Percentiles rank a stretch among this genome's conserved stretches.
Conservation (phyloP, 2,797 vertebrate species). For the Australoheros facetus region DNA sequence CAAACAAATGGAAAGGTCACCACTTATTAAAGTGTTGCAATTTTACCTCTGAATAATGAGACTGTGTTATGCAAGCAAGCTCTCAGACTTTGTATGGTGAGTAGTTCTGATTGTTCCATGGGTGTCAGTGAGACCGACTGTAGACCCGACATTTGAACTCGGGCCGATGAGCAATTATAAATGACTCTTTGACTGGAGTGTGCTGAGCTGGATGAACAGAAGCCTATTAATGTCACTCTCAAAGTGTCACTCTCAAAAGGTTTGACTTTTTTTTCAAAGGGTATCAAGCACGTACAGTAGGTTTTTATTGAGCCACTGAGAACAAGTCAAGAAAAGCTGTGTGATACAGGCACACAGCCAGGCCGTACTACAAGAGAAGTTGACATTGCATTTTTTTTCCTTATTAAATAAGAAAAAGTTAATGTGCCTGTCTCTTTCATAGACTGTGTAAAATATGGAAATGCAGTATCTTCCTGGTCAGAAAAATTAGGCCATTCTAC, state of each 20-base stretch:
- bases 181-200: constrained; percentile 27
- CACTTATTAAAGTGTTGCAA: constrained; percentile 38
- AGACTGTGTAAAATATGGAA: too few species aligned
- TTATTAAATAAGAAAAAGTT: background rate
- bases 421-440: background rate
- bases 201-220: constrained; percentile 21
- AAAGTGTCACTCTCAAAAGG: constrained; percentile 25
- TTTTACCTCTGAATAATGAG: constrained; percentile 55
- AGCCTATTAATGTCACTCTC: constrained; percentile 39
- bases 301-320: constrained; percentile 4
- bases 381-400: background rate
- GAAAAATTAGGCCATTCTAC: background rate
- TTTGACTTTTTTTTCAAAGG: constrained; percentile 35
- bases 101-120: constrained; percentile 16
- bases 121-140: constrained; percentile 29
- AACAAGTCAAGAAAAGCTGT: background rate
- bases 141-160: constrained; percentile 52
- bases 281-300: constrained; percentile 25
- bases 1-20: constrained; percentile 65
- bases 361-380: background rate
- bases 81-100: constrained; percentile 34
- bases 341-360: background rate
- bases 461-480: background rate
- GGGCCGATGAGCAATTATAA: constrained; percentile 47
- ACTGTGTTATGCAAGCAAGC: constrained; percentile 37